Base-by-base conservation (phyloP, 2,797 vertebrate genomes). In the Lithobates sylvaticus region DNA sequence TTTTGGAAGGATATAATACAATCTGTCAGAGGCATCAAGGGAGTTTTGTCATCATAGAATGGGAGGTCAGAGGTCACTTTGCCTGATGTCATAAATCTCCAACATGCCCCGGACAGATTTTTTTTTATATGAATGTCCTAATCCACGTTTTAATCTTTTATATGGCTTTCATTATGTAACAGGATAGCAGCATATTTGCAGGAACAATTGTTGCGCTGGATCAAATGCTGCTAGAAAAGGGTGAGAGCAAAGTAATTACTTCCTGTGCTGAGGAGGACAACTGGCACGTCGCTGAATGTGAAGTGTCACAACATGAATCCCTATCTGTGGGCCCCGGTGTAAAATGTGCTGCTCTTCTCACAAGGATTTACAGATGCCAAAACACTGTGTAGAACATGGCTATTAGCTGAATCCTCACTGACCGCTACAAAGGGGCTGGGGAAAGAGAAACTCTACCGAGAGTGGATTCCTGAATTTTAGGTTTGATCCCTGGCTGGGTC, bases 161-260 rank as follows among this genome's bases (percentile, higher is more conserved):
- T 77, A 64, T 77, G 73, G 85, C 27, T 82, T 82, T 86, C 73
- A 81, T 76, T 42, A 76, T 69, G 71, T 76, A 86, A 71, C 72
- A 69, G 78, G 84, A 77, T 68, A 76, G 21, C 23, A 58, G 67
- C 44, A 83, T 78, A 78, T 86, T 83, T 83, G 29, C 77, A 65
- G 27, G 76, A 61, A 86, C 85, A 86, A 83, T 78, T 78, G 85
- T 78, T 50, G 70, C 65, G 50, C 15, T 15, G 67, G 74, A 67
- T 27, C 39, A 70, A 50, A 16, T 70, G n/a, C 34, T 26, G 50
- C 34, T 4, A 76, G 64, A 65, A 58, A 26, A 75, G 29, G 36
- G 44, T 18, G 27, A 65, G 10, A 23, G 58, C 1, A 77, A 71
- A 81, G 85, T 81, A 82, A 86, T 86, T 77, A 18, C 67, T 77